Percentiles rank a stretch among this genome's conserved stretches.
These are phyloP conservation scores for Sprattus sprattus DNA, from an alignment of 2,113 vertebrate species.

Conservation along the genomic window DNA sequence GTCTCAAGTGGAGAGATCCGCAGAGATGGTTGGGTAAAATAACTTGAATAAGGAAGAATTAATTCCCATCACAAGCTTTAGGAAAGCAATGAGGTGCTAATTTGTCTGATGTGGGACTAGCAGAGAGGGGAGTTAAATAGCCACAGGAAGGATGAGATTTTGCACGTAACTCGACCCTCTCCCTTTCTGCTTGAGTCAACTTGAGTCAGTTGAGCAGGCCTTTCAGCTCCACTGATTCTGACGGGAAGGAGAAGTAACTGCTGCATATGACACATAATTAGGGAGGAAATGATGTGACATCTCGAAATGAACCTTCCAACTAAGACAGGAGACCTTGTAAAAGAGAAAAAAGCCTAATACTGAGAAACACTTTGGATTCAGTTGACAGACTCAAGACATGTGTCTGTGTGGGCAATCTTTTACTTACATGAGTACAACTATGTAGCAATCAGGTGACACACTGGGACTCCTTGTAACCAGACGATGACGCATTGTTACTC, in stretches of 20 bases:
- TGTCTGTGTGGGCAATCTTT: neutral
- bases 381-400: neutral
- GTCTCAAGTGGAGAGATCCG: neutral
- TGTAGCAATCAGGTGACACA: neutral
- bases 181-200: constrained; percentile 15
- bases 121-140: neutral
- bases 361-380: neutral
- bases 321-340: neutral
- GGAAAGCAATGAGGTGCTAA: neutral
- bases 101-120: neutral
- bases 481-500: neutral
- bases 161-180: neutral
- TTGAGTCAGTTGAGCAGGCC: neutral
- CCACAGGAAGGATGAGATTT: constrained; percentile 18
- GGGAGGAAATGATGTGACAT: neutral
- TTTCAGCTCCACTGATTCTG: constrained; percentile 5
- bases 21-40: neutral
- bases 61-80: neutral
- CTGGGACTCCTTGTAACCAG: neutral
- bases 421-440: neutral
- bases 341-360: neutral
- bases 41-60: neutral
- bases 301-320: neutral
- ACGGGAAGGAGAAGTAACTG: neutral
- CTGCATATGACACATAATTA: neutral